Evolutionary conservation across 2,113 vertebrate genomes (phyloP), one percentile per base, ranked within the genome.

Genomic region (Brienomyrus longianalis): DNA sequence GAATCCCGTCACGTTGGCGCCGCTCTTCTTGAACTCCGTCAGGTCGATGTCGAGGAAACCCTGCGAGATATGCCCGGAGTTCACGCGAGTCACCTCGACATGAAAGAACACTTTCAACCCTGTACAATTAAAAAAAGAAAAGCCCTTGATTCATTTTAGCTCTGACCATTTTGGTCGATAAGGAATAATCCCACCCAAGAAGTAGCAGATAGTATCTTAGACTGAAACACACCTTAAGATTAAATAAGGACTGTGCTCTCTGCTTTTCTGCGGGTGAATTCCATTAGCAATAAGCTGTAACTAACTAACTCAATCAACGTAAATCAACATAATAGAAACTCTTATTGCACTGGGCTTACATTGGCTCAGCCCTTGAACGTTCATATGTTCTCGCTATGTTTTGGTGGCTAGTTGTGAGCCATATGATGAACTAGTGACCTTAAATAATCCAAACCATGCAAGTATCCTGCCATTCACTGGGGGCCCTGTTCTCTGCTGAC

Each of bases 1-100:
- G 94, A 99, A 98, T 5, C 98, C 98, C 0, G 98, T 99, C 91
- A 99, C 97, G 0, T 99, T 99, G 23, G 97, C 97, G 5, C 97
- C 97, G 0, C 97, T 96, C 90, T 97, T 97, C 91, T 95, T 97
- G 92, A 99, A 98, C 91, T 98, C 98, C 1, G 96, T 97, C 91
- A 99, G 92, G 92, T 99, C 98, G 88, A 99, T 96, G 92, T 99
- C 98, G 96, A 98, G 95, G 93, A 99, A 98, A 10, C 98, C 98
- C 98, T 99, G 91, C 31, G 35, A 90, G 19, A 90, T 50, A 89
- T 86, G 88, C 45, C 8, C 54, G 39, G 54, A 45, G 52, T 62
- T 66, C 56, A 39, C 56, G 15, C 3, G 3, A 2, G 54, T 88
- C 52, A 62, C 52, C 39, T 43, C 54, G 3, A 62, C n/a, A 1